Evolutionary conservation across 2,113 vertebrate species (phyloP).

Genomic region (Pterophyllum scalare): DNA sequence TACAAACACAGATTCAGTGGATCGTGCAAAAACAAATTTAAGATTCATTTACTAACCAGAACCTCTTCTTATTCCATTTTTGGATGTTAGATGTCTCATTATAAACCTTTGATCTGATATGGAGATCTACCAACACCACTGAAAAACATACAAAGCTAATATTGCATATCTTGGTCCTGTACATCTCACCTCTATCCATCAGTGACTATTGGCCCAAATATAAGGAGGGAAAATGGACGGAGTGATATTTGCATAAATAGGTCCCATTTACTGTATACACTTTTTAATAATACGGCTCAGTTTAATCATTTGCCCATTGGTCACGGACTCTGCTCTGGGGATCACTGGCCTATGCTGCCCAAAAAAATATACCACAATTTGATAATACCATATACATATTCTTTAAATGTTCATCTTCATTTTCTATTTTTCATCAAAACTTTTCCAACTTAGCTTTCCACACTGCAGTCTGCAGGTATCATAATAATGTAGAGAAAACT

Average conservation of each 20-base stretch:
- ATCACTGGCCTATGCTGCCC: no score
- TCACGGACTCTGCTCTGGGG: no score
- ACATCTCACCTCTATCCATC: no score
- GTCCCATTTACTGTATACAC: neutral
- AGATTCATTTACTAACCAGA: neutral
- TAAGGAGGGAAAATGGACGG: neutral
- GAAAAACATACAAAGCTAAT: neutral
- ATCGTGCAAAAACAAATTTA: neutral
- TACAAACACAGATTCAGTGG: neutral
- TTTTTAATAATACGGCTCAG: neutral
- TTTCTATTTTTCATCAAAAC: no score
- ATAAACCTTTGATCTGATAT: neutral
- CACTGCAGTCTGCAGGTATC: neutral
- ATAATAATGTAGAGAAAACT: neutral
- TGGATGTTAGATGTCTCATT: neutral
- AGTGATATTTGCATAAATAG: neutral
- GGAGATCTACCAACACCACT: neutral
- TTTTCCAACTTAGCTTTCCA: no score
- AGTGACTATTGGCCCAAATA: no score
- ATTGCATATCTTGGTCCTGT: no score
- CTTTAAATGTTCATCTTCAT: no score
- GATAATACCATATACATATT: no score
- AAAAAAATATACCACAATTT: no score
- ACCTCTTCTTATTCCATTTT: neutral
- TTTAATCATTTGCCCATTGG: no score